These are phyloP conservation scores for Mechanitis messenoides DNA, from an alignment of 2,888 invertebrate genomes.

Conservation along the genomic window DNA sequence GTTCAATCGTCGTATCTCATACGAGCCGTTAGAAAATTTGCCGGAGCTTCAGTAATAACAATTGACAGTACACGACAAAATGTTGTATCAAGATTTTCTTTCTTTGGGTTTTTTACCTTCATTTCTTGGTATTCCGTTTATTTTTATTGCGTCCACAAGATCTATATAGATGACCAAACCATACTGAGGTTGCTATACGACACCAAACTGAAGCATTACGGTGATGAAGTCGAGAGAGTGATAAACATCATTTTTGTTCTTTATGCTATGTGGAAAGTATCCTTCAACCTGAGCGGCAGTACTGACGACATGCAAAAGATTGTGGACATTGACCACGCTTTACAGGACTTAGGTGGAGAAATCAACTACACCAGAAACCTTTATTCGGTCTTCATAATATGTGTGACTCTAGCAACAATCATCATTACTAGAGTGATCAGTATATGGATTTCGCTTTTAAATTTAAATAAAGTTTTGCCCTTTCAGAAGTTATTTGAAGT, in stretches of 20 bases:
- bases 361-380: conserved; percentile 41
- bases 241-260: conserved; percentile 39
- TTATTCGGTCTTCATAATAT: conserved; percentile 31
- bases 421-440: conserved; percentile 39
- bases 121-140: conserved; percentile 39
- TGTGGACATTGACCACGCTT: conserved; percentile 42
- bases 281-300: conserved; percentile 41
- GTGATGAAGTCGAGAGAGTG: conserved; percentile 49
- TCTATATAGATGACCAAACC: conserved; percentile 45
- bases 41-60: conserved; percentile 40
- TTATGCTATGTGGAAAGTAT: conserved; percentile 46
- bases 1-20: conserved; percentile 40
- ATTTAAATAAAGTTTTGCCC: conserved; percentile 39
- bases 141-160: conserved; percentile 43
- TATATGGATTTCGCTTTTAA: conserved; percentile 40
- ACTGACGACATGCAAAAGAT: conserved; percentile 36
- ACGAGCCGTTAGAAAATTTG: conserved; percentile 37
- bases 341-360: conserved; percentile 41
- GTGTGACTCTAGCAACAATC: conserved; percentile 36
- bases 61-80: conserved; percentile 18
- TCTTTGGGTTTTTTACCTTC: conserved; percentile 38
- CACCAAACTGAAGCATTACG: conserved; percentile 53
- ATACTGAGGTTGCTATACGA: conserved; percentile 49
- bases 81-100: conserved; percentile 35
- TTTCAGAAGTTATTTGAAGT: conserved; percentile 47